phyloP scores from a whole-genome alignment of 2,113 vertebrate genomes.

The Sphyrna mokarran region DNA sequence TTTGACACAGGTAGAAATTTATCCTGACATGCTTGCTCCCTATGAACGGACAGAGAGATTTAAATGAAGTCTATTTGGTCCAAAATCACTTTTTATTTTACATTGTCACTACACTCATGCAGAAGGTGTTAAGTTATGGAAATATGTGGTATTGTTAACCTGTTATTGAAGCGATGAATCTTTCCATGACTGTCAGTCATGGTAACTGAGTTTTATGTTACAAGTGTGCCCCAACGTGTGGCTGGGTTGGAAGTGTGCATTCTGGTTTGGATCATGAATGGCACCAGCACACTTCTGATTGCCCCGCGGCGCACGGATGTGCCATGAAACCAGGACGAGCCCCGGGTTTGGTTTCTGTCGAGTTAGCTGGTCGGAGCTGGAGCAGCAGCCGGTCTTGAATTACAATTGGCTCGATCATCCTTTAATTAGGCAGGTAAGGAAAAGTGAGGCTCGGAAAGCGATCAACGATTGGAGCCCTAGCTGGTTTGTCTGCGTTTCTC shows the following conservation, averaged over 20 bases:
- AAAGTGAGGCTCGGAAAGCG: background rate
- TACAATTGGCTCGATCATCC: background rate
- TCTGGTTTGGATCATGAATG: background rate
- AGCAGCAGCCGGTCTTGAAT: background rate
- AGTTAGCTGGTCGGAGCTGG: background rate
- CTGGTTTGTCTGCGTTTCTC: background rate
- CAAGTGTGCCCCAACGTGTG: background rate
- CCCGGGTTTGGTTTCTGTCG: background rate
- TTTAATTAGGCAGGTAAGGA: background rate
- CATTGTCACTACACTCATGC: background rate
- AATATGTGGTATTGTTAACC: background rate
- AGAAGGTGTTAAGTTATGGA: background rate
- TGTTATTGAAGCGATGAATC: background rate
- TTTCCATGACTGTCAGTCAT: background rate
- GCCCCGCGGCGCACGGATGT: background rate
- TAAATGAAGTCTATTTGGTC: background rate
- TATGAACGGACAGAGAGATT: background rate
- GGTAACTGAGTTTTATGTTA: background rate
- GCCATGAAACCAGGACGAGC: background rate
- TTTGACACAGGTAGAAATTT: background rate
- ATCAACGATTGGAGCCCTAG: background rate
- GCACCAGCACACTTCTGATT: background rate
- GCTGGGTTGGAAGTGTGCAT: background rate
- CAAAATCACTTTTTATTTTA: background rate
- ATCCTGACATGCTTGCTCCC: background rate